phyloP scores from a whole-genome alignment of 2,888 invertebrate species.

The Saturnia pavonia region DNA sequence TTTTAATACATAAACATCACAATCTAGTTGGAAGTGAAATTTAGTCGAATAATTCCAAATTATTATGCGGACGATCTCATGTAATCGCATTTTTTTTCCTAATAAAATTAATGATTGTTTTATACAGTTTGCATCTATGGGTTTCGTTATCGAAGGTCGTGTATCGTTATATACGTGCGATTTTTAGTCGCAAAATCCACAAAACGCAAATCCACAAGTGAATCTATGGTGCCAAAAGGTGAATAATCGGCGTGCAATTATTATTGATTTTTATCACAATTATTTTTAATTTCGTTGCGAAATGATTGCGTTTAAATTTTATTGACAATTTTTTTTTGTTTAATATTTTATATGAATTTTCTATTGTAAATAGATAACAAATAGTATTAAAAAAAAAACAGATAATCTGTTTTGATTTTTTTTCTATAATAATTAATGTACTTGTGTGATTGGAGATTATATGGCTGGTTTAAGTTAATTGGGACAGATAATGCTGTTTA shows the following conservation, averaged over 20 bases:
- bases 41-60: conserved; percentile 8
- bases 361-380: background rate
- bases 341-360: background rate
- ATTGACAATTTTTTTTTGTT: background rate
- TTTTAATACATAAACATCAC: conserved; percentile 2
- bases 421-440: background rate
- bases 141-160: background rate
- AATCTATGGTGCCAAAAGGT: conserved; percentile 14
- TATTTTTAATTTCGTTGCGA: background rate
- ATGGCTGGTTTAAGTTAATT: background rate
- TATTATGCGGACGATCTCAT: conserved; percentile 11
- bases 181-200: background rate
- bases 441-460: background rate
- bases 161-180: conserved; percentile 1
- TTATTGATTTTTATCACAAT: background rate
- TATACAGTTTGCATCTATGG: conserved; percentile 1
- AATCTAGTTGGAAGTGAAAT: background rate
- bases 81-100: conserved; percentile 1
- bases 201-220: background rate
- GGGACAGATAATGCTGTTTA: too few relatives aligned
- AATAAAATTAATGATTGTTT: background rate
- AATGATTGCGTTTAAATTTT: background rate
- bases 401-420: background rate
- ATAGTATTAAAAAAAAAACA: background rate
- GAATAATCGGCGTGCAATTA: background rate